A percentile compares a stretch with the other conserved stretches of the same genome.
Evolutionary conservation across 2,113 vertebrate species (phyloP).

Genomic region (Ictalurus punctatus): DNA sequence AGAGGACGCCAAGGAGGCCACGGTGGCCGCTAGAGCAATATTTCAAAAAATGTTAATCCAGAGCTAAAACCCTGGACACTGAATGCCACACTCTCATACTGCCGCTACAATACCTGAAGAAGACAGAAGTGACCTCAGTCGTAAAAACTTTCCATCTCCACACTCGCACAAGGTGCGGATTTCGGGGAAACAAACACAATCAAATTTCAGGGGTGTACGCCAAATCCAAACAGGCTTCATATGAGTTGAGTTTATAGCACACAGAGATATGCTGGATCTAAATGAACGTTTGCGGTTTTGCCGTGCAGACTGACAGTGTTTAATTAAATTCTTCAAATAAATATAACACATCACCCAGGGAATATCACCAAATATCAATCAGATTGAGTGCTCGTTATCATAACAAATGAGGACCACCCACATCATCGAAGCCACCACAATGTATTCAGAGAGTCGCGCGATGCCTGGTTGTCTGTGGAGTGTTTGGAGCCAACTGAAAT

Average conservation of each 20-base stretch:
- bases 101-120: conserved; percentile 18
- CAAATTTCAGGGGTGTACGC: neutral
- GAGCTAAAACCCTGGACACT: conserved; percentile 48
- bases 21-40: conserved; percentile 39
- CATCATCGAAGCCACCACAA: conserved; percentile 69
- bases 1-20: conserved; percentile 59
- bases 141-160: neutral
- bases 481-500: conserved; percentile 74
- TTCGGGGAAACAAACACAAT: conserved; percentile 16
- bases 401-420: conserved; percentile 89
- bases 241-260: neutral
- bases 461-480: conserved; percentile 79
- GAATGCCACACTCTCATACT: neutral
- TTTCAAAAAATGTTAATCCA: conserved; percentile 49
- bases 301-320: conserved; percentile 64
- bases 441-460: conserved; percentile 79
- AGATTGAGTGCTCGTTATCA: conserved; percentile 76
- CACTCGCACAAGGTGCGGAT: conserved; percentile 1
- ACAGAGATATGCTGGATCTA: conserved; percentile 39
- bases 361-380: conserved; percentile 84
- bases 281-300: conserved; percentile 12
- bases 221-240: conserved; percentile 9
- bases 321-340: conserved; percentile 79
- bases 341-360: conserved; percentile 24
- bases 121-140: neutral